phyloP scores from a whole-genome alignment of 64 coral and sea anemone genomes.

The Montipora efflorescens region DNA sequence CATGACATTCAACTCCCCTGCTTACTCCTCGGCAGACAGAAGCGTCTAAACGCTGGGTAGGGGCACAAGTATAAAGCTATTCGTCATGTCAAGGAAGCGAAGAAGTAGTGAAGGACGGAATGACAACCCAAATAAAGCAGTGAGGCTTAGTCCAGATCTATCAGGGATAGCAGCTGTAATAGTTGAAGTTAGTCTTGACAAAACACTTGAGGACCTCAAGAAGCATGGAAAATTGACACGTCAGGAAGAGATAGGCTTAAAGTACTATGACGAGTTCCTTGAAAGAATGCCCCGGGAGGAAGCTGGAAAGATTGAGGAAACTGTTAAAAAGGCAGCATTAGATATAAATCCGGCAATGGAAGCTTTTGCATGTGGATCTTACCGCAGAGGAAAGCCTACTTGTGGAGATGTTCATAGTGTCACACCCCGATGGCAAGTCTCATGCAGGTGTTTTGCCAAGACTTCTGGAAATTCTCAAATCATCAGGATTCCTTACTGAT shows the following conservation, averaged over 20 bases:
- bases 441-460: constrained; percentile 78
- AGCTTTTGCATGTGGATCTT: constrained; percentile 91
- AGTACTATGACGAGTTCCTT: constrained; percentile 93
- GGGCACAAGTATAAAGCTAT: too few relatives aligned
- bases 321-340: constrained; percentile 68
- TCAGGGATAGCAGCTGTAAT: constrained; percentile 71
- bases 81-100: constrained; percentile 17
- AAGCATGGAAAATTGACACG: constrained; percentile 77
- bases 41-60: too few relatives aligned
- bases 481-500: constrained; percentile 89
- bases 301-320: constrained; percentile 84
- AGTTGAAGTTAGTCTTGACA: constrained; percentile 89
- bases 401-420: constrained; percentile 94
- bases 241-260: constrained; percentile 93
- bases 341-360: constrained; percentile 74
- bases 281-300: constrained; percentile 93
- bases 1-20: too few relatives aligned
- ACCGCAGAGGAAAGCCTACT: constrained; percentile 85
- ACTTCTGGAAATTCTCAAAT: constrained; percentile 79
- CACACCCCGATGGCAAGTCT: constrained; percentile 91
- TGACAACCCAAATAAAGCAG: neutral
- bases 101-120: neutral
- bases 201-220: constrained; percentile 90
- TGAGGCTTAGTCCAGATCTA: constrained; percentile 5
- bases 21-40: too few relatives aligned